phyloP scores from a whole-genome alignment of 2,888 invertebrate species.

The Lampropteryx suffumata region DNA sequence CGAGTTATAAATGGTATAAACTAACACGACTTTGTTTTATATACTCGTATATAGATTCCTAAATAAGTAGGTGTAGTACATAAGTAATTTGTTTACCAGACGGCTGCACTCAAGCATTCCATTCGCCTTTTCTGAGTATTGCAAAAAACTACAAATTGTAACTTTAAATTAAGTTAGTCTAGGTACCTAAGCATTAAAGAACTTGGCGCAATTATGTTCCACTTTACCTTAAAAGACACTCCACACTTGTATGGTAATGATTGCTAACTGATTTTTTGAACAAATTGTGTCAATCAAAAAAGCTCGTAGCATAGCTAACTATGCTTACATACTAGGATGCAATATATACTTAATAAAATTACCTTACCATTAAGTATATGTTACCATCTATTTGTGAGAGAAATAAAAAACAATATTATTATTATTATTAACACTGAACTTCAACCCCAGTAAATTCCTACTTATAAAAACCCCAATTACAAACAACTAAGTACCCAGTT shows the following conservation, averaged over 20 bases:
- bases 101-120: slow-evolving; percentile 17
- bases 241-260: slow-evolving; percentile 11
- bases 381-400: too few relatives aligned
- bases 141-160: slow-evolving; percentile 16
- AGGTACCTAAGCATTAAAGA: slow-evolving; percentile 17
- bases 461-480: not conserved
- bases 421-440: not conserved
- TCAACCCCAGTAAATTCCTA: not conserved
- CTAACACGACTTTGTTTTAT: too few relatives aligned
- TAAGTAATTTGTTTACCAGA: slow-evolving; percentile 11
- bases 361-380: too few relatives aligned
- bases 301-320: too few relatives aligned
- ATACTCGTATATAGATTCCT: not conserved
- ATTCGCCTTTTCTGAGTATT: slow-evolving; percentile 10
- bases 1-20: too few relatives aligned
- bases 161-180: slow-evolving; percentile 22
- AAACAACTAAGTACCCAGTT: slow-evolving; percentile 5
- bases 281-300: slow-evolving; percentile 11
- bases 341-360: too few relatives aligned
- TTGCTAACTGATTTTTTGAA: slow-evolving; percentile 14
- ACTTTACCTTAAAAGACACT: slow-evolving; percentile 17
- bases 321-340: too few relatives aligned
- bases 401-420: too few relatives aligned
- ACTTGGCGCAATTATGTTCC: slow-evolving; percentile 21
- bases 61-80: not conserved